These are phyloP conservation scores for Syrmaticus mikado DNA, from an alignment of 2,113 vertebrate species.

Conservation along the genomic window DNA sequence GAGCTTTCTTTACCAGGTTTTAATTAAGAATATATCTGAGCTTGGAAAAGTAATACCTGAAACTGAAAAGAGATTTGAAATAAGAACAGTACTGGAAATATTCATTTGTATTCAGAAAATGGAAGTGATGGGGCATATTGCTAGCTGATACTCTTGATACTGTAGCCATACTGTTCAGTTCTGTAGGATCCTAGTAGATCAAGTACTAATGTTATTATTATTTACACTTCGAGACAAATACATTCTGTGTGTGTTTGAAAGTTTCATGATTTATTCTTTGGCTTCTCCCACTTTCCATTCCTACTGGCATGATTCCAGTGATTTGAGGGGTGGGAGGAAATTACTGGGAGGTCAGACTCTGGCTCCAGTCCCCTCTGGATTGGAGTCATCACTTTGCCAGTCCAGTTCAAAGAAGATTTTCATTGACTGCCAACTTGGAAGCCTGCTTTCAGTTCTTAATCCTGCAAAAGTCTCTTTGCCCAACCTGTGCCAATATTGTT, in stretches of 20 bases:
- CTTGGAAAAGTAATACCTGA: constrained; percentile 35
- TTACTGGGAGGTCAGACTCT: background rate
- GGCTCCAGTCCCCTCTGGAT: background rate
- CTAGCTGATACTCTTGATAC: background rate
- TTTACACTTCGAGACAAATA: background rate
- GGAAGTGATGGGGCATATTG: background rate
- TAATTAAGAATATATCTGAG: constrained; percentile 44
- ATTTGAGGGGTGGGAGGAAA: background rate
- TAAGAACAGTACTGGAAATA: constrained; percentile 1
- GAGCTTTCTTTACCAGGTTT: constrained; percentile 25
- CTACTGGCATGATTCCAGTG: background rate
- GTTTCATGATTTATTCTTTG: background rate
- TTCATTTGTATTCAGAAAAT: constrained; percentile 6
- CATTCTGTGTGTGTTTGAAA: background rate
- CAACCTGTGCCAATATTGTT: background rate
- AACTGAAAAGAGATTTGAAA: constrained; percentile 21
- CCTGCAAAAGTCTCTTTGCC: background rate
- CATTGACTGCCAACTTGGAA: background rate
- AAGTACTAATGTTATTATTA: background rate
- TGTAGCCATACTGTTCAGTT: background rate
- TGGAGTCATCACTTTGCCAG: background rate
- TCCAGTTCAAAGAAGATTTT: background rate
- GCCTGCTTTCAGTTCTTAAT: background rate
- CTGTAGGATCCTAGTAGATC: background rate
- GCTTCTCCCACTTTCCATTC: background rate